Conservation (phyloP, 1,140 invertebrate species). For the Procambarus clarkii region DNA sequence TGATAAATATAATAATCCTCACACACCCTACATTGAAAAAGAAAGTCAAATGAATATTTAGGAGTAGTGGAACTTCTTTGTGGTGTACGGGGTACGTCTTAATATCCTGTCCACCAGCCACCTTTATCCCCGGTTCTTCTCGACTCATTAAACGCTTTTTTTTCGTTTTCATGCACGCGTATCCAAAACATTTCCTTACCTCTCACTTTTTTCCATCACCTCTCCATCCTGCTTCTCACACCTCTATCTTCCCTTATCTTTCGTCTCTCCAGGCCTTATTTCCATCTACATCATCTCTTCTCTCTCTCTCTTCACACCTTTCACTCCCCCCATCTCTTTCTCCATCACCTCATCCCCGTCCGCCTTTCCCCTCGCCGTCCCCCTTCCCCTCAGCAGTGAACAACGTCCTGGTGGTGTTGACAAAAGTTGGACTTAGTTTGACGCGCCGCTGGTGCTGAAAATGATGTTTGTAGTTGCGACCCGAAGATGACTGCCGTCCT, state of each 20-base stretch:
- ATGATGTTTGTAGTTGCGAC: conserved; percentile 48
- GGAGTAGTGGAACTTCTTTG: too few species aligned
- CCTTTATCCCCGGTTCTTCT: too few species aligned
- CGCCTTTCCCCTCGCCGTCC: background rate
- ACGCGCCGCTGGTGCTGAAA: conserved; percentile 53
- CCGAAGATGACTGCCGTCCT: conserved; percentile 35
- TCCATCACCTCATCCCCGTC: background rate
- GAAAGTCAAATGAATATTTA: too few species aligned
- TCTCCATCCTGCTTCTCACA: background rate
- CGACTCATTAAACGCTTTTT: too few species aligned
- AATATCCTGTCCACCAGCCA: too few species aligned
- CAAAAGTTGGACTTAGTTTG: conserved; percentile 60
- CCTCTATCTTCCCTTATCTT: background rate
- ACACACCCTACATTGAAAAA: too few species aligned
- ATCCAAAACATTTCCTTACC: background rate
- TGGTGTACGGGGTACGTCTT: too few species aligned
- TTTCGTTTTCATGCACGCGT: too few species aligned
- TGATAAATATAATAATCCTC: too few species aligned
- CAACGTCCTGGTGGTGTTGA: conserved; percentile 10
- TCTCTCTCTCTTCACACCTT: background rate
- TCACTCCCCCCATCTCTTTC: background rate
- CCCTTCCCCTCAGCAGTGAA: conserved; percentile 1
- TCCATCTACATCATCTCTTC: background rate
- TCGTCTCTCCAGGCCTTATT: background rate
- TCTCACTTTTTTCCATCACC: background rate